Evolutionary conservation across 2,888 invertebrate species (phyloP), one percentile per base, ranked within the genome.

Genomic region (Lasioglossum figueresi): DNA sequence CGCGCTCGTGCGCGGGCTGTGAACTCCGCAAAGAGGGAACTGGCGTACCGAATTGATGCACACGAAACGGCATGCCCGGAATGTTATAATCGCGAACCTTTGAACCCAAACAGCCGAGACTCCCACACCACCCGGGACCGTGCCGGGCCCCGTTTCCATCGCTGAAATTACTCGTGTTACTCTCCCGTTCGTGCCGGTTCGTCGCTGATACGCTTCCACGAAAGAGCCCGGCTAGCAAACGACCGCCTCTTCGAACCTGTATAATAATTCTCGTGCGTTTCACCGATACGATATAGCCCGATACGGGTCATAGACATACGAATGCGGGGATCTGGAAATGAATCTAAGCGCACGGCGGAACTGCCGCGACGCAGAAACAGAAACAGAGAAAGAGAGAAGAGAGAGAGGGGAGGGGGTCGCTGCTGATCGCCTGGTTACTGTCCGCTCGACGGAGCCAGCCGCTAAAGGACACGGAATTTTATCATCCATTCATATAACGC

Each of bases 1-100:
- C 85, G 81, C 88, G 76, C 76, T 48, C 68, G 76, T 34, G 88
- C 89, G 77, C 87, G 88, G 91, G 91, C 91, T 89, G 84, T 86
- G 89, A 89, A 91, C 91, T 91, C 92, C 91, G 92, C 92, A 93
- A 93, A 93, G 92, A 93, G 94, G 92, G 91, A 94, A 94, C 93
- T 94, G 94, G 94, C 94, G 93, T 94, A 94, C 94, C 94, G 94
- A 94, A 94, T 94, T 94, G 94, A 94, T 94, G 94, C 94, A 94
- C 94, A 94, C 94, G 94, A 94, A 94, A 94, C 93, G 92, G 94
- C 93, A 93, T 93, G 93, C 93, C 94, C 94, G 94, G 94, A 94
- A 94, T 94, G 94, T 94, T 94, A 94, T 94, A 94, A 94, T 94
- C 94, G 94, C 93, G 91, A 94, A 94, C 94, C 94, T 94, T 94